phyloP scores from a whole-genome alignment of 2,113 vertebrate genomes.

The Edolisoma coerulescens region DNA sequence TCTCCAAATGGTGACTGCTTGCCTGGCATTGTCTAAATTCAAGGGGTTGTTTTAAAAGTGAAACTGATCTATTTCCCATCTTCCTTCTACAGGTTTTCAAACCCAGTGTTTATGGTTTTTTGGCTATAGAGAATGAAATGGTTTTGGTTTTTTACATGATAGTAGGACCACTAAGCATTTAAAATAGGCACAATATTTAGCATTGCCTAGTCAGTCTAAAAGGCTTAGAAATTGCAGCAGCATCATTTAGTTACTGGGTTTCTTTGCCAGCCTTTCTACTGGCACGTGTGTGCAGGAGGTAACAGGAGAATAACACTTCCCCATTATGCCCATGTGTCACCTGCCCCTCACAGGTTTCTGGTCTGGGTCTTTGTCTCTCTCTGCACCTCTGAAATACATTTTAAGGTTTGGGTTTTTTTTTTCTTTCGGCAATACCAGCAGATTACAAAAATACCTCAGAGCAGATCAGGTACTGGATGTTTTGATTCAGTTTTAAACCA shows the following conservation, averaged over 20 bases:
- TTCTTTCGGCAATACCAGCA: not conserved
- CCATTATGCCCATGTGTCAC: not conserved
- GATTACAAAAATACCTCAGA: not conserved
- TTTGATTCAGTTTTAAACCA: not conserved
- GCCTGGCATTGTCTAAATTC: not conserved
- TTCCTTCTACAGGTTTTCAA: not conserved
- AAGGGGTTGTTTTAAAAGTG: not conserved
- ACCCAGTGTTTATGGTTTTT: not conserved
- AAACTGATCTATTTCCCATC: not conserved
- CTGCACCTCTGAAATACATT: not conserved
- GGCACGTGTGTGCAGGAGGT: not conserved
- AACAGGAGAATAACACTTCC: not conserved
- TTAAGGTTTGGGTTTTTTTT: not conserved
- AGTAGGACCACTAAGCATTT: not conserved
- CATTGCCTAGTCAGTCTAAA: not conserved
- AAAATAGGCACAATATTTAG: not conserved
- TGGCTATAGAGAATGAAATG: not conserved
- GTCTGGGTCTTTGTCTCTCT: not conserved
- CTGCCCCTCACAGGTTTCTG: not conserved
- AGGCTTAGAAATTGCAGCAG: not conserved
- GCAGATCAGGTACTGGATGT: not conserved
- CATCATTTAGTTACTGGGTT: not conserved
- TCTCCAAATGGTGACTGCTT: not conserved
- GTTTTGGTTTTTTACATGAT: accelerated
- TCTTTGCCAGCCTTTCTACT: not conserved